These are phyloP conservation scores for Drosophila cracens DNA, from an alignment of 2,888 invertebrate genomes.

Conservation along the genomic window DNA sequence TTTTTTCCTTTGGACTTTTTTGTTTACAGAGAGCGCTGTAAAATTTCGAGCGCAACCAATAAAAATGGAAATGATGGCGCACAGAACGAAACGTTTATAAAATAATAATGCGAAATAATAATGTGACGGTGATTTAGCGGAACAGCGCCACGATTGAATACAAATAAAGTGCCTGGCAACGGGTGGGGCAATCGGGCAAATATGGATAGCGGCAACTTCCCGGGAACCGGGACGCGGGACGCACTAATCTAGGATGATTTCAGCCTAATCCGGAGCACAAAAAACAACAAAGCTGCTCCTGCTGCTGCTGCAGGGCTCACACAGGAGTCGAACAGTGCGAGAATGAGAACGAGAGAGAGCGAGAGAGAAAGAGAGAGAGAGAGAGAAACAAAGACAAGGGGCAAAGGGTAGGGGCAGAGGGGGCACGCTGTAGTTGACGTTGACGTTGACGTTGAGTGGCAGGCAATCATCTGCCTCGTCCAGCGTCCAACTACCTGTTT, in stretches of 20 bases:
- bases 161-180: conserved; percentile 75
- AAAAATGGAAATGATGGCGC: conserved; percentile 81
- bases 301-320: background rate
- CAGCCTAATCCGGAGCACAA: conserved; percentile 80
- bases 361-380: conserved; percentile 14
- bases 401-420: background rate
- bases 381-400: background rate
- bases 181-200: conserved; percentile 7
- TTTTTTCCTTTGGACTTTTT: conserved; percentile 25
- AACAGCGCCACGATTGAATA: conserved; percentile 83
- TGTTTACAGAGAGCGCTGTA: conserved; percentile 61
- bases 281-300: conserved; percentile 41
- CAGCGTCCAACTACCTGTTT: conserved; percentile 79
- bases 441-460: conserved; percentile 63
- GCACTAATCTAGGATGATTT: conserved; percentile 82
- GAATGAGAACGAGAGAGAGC: conserved; percentile 2
- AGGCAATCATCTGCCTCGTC: conserved; percentile 68
- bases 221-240: conserved; percentile 57
- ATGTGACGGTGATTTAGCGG: conserved; percentile 83
- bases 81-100: conserved; percentile 80
- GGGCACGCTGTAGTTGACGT: conserved; percentile 35
- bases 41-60: conserved; percentile 79
- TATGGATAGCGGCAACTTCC: conserved; percentile 11
- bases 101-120: conserved; percentile 83
- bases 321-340: conserved; percentile 6